Evolutionary conservation across 2,888 invertebrate genomes (phyloP), one percentile per base, ranked within the genome.

Genomic region (Caenorhabditis wallacei): DNA sequence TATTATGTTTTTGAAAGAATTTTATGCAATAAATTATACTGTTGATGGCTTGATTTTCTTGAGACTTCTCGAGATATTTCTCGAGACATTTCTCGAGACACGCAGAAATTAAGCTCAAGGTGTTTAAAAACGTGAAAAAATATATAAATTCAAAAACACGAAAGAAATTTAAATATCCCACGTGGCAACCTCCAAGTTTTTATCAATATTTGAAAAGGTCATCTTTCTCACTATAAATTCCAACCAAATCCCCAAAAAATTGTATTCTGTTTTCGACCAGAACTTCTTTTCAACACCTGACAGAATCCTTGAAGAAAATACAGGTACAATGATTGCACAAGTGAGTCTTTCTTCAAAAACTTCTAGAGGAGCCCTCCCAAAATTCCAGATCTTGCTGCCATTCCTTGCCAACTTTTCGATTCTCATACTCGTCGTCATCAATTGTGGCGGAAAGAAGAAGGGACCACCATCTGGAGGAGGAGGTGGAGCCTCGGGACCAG

Each of bases 401-500:
- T 53, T 53, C 24, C 22, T 53, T 53, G 53, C 53, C 53, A 53
- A 53, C 53, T 53, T 53, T 24, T 22, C 53, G 11, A 16, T 53
- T 24, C 53, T 53, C 22, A n/a, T 53, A 1, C 20, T 53, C 22
- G 24, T 53, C 53, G 53, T 24, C 53, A 11, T 53, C 10, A 53
- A 53, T 13, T 53, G 53, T 24, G 53, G 53, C 20, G 53, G 53
- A 53, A 53, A 53, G 53, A 53, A 53, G 53, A 53, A 53, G 13
- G 53, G 53, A 22, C 20, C 24, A 24, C 53, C 53, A 13, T 18
- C 13, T 2, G 40, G 20, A 24, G 8, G 11, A 10, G 22, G 53
- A 7, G 53, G 20, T 13, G 7, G 20, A 10, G 13, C 53, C 13
- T 18, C 8, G 0, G 53, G 53, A 11, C 24, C 53, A 1, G 24